Base-by-base conservation (phyloP, 2,113 vertebrate species). In the Malaclemys terrapin region DNA sequence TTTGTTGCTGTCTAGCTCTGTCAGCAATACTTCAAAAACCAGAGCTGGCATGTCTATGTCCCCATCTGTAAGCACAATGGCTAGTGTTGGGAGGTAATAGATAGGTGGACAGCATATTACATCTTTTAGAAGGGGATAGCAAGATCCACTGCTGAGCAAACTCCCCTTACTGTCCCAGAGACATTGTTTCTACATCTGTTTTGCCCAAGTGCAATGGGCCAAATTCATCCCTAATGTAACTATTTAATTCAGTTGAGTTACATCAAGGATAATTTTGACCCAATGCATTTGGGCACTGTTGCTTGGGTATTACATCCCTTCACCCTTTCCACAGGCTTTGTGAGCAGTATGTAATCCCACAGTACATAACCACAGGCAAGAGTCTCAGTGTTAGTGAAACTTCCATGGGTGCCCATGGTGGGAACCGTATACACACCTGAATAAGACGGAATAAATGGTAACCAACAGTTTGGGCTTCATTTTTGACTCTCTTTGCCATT, bases 331-430 rank as follows among this genome's bases (percentile, higher is more conserved):
- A 42, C 65, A 85, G 47, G 9, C 53, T 80, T 47, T 81, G 17
- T 79, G 35, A n/a, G 62, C 72, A 47, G 42, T 57, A 91, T 91
- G 93, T 89, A 94, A 86, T 90, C 8, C 42, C 90, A 29, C 35
- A 59, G 78, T 50, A 57, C 29, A 87, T 69, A 92, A 85, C 62
- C 57, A 49, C 57, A 57, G 82, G 57, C 89, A 47, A 65, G 50
- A 45, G 76, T 84, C 50, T 92, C 90, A 47, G 82, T 54, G 52
- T 82, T 87, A 47, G 65, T 91, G 88, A 88, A 83, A 69, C 56
- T 82, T 69, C 52, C 56, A 45, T 29, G 75, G 57, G 11, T 49
- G 29, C 29, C 27, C 72, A 35, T 25, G 85, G 76, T 31, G 93
- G 88, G 69, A 78, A 50, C 25, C 5, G 72, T 85, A 52, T 56